Conservation (phyloP, 2,113 vertebrate species). For the Micromys minutus region DNA sequence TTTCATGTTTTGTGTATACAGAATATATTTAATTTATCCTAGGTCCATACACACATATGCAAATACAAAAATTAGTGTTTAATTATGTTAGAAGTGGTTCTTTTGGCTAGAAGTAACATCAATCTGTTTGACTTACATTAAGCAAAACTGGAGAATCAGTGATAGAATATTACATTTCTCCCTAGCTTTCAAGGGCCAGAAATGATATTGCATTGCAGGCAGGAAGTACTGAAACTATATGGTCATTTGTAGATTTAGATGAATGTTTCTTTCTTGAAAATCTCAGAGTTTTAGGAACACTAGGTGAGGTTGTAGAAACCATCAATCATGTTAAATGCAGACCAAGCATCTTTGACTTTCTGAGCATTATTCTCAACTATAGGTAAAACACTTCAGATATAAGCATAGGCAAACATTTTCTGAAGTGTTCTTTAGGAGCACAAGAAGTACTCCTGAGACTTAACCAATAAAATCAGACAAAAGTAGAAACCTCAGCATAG, state of each 20-base stretch:
- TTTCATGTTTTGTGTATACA: not conserved
- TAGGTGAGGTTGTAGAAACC: not conserved
- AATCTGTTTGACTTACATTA: not conserved
- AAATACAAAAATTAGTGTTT: not conserved
- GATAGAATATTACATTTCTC: not conserved
- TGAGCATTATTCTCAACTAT: not conserved
- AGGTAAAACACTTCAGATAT: not conserved
- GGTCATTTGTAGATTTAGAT: not conserved
- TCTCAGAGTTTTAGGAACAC: not conserved
- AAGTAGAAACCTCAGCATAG: not conserved
- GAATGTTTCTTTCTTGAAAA: not conserved
- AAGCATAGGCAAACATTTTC: not conserved
- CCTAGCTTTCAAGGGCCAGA: not conserved
- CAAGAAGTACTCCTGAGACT: not conserved
- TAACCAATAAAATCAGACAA: not conserved
- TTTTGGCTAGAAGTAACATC: not conserved
- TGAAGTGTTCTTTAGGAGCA: not conserved
- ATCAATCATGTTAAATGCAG: not conserved
- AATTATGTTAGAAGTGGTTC: constrained; percentile 20
- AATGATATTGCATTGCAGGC: not conserved
- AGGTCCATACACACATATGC: not conserved
- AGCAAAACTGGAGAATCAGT: constrained; percentile 20
- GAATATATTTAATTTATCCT: constrained; percentile 12
- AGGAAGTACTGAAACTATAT: not conserved
- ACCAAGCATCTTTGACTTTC: not conserved